Conservation (phyloP, 2,888 invertebrate species). For the Clostera curtula region DNA sequence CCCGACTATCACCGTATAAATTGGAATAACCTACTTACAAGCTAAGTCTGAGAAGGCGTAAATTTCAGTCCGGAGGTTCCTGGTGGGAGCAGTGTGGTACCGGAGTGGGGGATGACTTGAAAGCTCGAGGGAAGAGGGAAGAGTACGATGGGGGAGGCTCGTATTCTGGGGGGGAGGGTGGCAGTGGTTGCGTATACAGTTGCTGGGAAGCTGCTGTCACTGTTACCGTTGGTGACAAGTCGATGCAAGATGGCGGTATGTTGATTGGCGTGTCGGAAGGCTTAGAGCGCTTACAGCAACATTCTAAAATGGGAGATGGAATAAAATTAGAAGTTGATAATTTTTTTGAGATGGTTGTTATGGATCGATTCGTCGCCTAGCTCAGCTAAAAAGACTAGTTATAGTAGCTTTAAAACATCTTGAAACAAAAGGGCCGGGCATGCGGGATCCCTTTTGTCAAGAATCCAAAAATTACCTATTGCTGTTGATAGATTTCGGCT, state of each 20-base stretch:
- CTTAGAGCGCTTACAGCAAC: constrained; percentile 67
- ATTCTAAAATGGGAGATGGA: constrained; percentile 47
- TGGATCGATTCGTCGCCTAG: too few relatives aligned
- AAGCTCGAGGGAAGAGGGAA: constrained; percentile 76
- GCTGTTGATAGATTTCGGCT: too few relatives aligned
- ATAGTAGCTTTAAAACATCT: too few relatives aligned
- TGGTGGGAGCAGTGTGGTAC: constrained; percentile 67
- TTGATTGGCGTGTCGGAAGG: constrained; percentile 59
- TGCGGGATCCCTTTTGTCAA: too few relatives aligned
- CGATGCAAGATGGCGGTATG: constrained; percentile 65
- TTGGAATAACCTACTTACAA: constrained; percentile 36
- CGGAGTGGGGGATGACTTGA: constrained; percentile 60
- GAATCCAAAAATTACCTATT: too few relatives aligned
- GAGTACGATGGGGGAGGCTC: constrained; percentile 80
- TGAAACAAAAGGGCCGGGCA: too few relatives aligned
- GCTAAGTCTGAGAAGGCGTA: constrained; percentile 12
- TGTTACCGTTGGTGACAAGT: constrained; percentile 59
- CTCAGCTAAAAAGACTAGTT: too few relatives aligned
- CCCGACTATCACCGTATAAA: constrained; percentile 11
- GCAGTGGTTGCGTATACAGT: constrained; percentile 48
- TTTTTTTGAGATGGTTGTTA: not conserved
- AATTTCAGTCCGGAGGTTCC: constrained; percentile 53
- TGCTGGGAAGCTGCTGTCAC: constrained; percentile 56
- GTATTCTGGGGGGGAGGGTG: constrained; percentile 75
- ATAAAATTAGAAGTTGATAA: not conserved